Evolutionary conservation across 2,888 invertebrate genomes (phyloP), one percentile per base, ranked within the genome.

Genomic region (Iselma pallidipennis): DNA sequence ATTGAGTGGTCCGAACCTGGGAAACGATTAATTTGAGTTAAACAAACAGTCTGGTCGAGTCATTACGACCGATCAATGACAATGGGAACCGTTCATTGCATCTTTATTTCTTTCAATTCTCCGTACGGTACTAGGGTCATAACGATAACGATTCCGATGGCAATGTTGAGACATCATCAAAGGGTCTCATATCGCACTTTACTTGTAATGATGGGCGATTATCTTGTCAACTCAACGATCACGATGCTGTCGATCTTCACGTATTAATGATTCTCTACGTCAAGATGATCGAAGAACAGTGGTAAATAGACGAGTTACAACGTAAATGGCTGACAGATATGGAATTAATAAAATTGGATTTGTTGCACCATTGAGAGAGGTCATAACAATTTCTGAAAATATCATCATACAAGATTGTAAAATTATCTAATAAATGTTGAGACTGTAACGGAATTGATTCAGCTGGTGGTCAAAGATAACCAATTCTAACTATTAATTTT

Each of bases 31-130:
- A 51, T 51, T 31, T 29, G 51, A 12, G 51, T 62, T 62, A 62
- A 62, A 62, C 61, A 62, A 62, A 62, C 61, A 62, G 56, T 56
- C 31, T 55, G 42, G 61, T 53, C 61, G 51, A 49, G 61, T 62
- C 61, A 62, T 62, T 62, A 58, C 53, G 26, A 45, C 45, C 57
- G 61, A 55, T 58, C 58, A 58, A 23, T 53, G 58, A 58, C 58
- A 58, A 42, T 42, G 21, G 42, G 21, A 19, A 21, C 42, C 42
- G 42, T 42, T 42, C 21, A 42, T 42, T 42, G 21, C 21, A 42
- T 42, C 10, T 42, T 42, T 19, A 42, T 42, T 42, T 42, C 42
- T 42, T 42, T 42, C 21, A 42, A 42, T 42, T 42, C 42, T 6
- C 21, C 42, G 21, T 42, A 42, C 12, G 16, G 9, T n/a, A n/a